Evolutionary conservation across 2,113 vertebrate genomes (phyloP).

Genomic region (Phasianus colchicus): DNA sequence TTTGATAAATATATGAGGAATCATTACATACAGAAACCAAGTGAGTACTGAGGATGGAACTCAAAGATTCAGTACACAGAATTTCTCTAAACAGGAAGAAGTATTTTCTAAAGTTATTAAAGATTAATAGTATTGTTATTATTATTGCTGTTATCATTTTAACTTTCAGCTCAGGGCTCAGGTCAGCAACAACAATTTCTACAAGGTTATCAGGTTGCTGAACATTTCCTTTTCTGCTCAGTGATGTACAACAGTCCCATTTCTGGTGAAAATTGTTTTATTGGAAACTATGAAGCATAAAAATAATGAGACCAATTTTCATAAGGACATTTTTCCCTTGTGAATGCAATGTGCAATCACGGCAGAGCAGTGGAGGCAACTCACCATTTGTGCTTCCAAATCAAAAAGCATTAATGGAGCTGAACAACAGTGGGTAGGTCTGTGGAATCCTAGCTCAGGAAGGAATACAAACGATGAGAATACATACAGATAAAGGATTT

Average conservation of each 20-base stretch:
- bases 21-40: neutral
- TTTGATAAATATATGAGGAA: neutral
- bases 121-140: neutral
- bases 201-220: neutral
- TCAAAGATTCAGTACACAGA: neutral
- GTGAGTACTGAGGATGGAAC: neutral
- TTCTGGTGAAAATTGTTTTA: slow-evolving; percentile 21
- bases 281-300: neutral
- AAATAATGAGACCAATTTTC: slow-evolving; percentile 3
- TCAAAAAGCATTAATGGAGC: neutral
- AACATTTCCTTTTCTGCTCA: neutral
- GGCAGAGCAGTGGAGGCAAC: neutral
- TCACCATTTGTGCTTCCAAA: neutral
- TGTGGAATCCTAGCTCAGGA: neutral
- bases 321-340: neutral
- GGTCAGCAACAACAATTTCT: slow-evolving; percentile 1
- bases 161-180: neutral
- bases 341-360: neutral
- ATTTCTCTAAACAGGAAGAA: neutral
- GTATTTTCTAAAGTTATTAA: neutral
- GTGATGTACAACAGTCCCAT: neutral
- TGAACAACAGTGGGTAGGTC: neutral
- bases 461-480: neutral
- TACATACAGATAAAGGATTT: neutral
- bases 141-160: neutral